Conservation (phyloP, 1,140 invertebrate genomes). For the Macrostomum lignano region DNA sequence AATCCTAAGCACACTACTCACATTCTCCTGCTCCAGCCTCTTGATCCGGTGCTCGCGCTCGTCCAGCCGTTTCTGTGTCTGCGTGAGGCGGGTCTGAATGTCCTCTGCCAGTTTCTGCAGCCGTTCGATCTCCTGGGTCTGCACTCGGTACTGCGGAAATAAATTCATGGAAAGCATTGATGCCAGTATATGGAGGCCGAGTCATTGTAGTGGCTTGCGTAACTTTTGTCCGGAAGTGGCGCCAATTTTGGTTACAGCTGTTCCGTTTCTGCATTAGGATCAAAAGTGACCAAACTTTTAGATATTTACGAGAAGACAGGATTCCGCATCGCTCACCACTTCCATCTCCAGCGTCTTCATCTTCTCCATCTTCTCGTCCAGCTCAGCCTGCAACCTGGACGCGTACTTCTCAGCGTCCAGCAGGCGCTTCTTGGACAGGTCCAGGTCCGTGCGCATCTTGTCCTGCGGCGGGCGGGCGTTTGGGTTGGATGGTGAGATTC, state of each 20-base stretch:
- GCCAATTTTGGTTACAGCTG: too few relatives aligned
- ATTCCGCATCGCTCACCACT: background rate
- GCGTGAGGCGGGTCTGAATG: background rate
- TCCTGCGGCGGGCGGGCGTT: too few relatives aligned
- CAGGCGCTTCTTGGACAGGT: too few relatives aligned
- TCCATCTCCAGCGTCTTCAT: conserved; percentile 1
- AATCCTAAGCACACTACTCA: background rate
- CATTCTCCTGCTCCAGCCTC: conserved; percentile 5
- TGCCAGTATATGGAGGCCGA: too few relatives aligned
- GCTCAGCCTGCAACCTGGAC: too few relatives aligned
- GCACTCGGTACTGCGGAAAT: too few relatives aligned
- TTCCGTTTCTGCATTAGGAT: background rate
- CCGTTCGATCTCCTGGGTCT: conserved; percentile 1
- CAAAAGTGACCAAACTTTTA: background rate
- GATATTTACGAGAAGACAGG: background rate
- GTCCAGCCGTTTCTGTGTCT: conserved; percentile 4
- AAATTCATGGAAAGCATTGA: too few relatives aligned
- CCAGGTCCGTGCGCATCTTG: too few relatives aligned
- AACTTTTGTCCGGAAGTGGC: too few relatives aligned
- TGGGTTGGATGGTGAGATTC: too few relatives aligned
- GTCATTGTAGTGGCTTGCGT: too few relatives aligned
- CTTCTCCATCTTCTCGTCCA: conserved; percentile 3
- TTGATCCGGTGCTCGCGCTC: conserved; percentile 3
- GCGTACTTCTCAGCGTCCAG: too few relatives aligned
- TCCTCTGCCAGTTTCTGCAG: background rate